Conservation (phyloP, 2,797 vertebrate genomes). For the Poecilia gillii region DNA sequence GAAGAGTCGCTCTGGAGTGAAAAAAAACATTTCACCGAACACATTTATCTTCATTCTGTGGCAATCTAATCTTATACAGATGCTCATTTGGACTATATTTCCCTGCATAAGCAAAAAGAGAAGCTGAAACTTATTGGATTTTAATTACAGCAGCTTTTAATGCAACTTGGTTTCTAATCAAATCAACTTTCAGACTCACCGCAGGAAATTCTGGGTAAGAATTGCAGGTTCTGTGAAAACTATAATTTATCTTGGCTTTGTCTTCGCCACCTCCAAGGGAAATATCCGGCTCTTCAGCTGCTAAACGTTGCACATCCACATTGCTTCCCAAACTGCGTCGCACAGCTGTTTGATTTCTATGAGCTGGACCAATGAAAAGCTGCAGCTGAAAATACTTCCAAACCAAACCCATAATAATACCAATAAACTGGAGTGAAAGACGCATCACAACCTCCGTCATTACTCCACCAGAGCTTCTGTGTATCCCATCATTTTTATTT, state of each 20-base stretch:
- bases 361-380: not conserved
- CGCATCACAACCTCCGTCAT: not conserved
- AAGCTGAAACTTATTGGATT: not conserved
- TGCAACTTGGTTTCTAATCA: not conserved
- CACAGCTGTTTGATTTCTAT: not conserved
- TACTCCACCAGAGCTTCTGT: not conserved
- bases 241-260: not conserved
- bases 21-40: not conserved
- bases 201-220: not conserved
- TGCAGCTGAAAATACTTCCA: not conserved
- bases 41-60: slow-evolving; percentile 2
- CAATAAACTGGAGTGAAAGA: not conserved
- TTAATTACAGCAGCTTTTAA: not conserved
- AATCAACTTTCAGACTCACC: not conserved
- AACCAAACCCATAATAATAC: not conserved
- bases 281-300: not conserved
- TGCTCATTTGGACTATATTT: not conserved
- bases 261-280: not conserved
- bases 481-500: not conserved
- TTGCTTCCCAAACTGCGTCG: not conserved
- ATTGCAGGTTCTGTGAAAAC: not conserved
- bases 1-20: not conserved
- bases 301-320: not conserved
- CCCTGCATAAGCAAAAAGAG: not conserved
- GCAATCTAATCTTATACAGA: not conserved